These are phyloP conservation scores for Trigoniulus corallinus DNA, from an alignment of 1,140 invertebrate genomes.

Conservation along the genomic window DNA sequence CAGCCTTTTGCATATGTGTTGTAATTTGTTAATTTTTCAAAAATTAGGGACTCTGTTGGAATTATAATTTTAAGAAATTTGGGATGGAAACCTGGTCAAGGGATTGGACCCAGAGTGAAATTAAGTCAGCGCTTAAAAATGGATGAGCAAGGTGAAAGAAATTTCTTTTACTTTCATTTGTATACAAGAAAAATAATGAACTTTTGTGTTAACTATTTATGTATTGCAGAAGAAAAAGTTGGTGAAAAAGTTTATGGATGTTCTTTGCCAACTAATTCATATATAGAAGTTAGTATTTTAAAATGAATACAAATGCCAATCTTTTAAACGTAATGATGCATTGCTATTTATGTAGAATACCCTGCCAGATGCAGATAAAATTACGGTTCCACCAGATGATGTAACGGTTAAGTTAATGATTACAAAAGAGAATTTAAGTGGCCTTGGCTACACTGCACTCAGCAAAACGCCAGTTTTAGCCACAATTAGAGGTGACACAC, in stretches of 20 bases:
- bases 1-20: slow-evolving; percentile 6
- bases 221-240: slow-evolving; percentile 15
- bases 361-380: slow-evolving; percentile 16
- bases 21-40: neutral
- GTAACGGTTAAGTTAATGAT: slow-evolving; percentile 47
- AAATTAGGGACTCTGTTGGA: slow-evolving; percentile 61
- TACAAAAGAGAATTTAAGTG: slow-evolving; percentile 47
- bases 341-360: neutral
- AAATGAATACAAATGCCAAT: slow-evolving; percentile 1
- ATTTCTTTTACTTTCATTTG: neutral
- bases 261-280: slow-evolving; percentile 31
- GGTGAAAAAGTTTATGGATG: slow-evolving; percentile 50
- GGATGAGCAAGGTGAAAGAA: neutral
- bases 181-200: neutral
- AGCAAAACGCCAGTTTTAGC: slow-evolving; percentile 8
- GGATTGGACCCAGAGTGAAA: slow-evolving; percentile 60
- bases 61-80: slow-evolving; percentile 66
- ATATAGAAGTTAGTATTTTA: slow-evolving; percentile 2
- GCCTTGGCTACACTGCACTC: slow-evolving; percentile 74
- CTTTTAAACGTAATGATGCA: neutral
- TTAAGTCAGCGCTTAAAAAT: neutral
- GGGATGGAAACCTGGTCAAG: slow-evolving; percentile 82
- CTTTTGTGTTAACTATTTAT: neutral
- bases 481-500: neutral
- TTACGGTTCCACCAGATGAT: slow-evolving; percentile 60